Conservation (phyloP, 2,888 invertebrate species). For the Chirona hameri region DNA sequence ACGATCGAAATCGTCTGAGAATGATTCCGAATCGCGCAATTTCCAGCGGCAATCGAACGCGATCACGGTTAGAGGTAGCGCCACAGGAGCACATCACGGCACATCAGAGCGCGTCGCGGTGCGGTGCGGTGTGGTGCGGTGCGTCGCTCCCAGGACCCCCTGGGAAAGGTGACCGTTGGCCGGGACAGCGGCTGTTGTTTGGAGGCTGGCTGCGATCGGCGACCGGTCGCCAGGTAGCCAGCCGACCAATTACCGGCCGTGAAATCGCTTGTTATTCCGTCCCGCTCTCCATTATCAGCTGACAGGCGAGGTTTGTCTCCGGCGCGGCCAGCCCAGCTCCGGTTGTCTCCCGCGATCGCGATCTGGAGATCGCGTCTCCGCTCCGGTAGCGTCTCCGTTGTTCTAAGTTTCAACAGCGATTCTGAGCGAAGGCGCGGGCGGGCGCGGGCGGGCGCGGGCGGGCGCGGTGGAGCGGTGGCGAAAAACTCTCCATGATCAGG, state of each 20-base stretch:
- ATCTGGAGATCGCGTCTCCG: neutral
- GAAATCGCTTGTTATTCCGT: slow-evolving; percentile 1
- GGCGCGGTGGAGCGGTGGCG: neutral
- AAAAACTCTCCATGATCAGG: neutral
- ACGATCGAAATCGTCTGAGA: no score
- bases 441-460: no score
- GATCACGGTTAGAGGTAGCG: neutral
- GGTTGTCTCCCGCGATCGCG: neutral
- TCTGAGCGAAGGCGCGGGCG: no score
- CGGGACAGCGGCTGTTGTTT: neutral
- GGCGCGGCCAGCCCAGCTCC: neutral
- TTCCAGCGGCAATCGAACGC: no score
- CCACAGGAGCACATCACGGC: neutral
- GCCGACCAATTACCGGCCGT: slow-evolving; percentile 1
- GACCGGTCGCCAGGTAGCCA: neutral
- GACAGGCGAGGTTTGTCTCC: neutral
- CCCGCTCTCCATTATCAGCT: neutral
- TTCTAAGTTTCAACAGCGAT: no score
- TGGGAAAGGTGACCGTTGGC: neutral
- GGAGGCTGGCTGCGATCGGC: neutral
- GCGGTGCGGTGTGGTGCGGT: neutral
- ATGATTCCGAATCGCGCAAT: no score
- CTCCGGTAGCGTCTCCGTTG: neutral
- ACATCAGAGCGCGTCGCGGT: no score
- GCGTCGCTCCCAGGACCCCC: slow-evolving; percentile 13